These are phyloP conservation scores for Drosophila longiperda DNA, from an alignment of 2,888 invertebrate species.

Conservation along the genomic window DNA sequence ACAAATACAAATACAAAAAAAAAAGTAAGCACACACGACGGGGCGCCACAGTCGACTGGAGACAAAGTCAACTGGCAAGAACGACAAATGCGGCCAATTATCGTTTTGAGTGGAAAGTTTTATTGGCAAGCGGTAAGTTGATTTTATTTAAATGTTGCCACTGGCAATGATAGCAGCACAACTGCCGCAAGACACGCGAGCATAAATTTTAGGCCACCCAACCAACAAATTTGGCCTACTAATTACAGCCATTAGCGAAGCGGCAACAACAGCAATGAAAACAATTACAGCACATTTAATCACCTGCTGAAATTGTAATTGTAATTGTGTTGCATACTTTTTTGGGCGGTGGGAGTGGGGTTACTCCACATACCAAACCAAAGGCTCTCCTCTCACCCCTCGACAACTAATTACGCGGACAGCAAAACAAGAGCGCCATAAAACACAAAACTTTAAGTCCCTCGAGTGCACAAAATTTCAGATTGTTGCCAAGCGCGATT, in stretches of 20 bases:
- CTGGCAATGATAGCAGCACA: slow-evolving; percentile 48
- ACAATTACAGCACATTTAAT: slow-evolving; percentile 84
- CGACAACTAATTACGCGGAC: slow-evolving; percentile 54
- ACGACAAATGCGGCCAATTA: slow-evolving; percentile 76
- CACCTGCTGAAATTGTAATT: slow-evolving; percentile 84
- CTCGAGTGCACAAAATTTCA: slow-evolving; percentile 19
- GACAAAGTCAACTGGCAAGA: slow-evolving; percentile 58
- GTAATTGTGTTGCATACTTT: slow-evolving; percentile 82
- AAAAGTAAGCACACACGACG: slow-evolving; percentile 9
- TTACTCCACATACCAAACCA: slow-evolving; percentile 7
- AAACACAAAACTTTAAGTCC: slow-evolving; percentile 40
- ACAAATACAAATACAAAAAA: neutral
- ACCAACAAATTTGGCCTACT: slow-evolving; percentile 59
- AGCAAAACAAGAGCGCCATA: slow-evolving; percentile 35
- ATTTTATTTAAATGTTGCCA: slow-evolving; percentile 76
- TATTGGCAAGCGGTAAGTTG: slow-evolving; percentile 63
- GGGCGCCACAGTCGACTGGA: slow-evolving; percentile 32
- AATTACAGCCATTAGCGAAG: slow-evolving; percentile 76
- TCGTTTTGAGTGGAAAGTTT: slow-evolving; percentile 80
- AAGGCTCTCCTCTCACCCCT: slow-evolving; percentile 13
- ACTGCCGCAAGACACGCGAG: slow-evolving; percentile 66
- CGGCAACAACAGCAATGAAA: slow-evolving; percentile 70
- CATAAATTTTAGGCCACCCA: slow-evolving; percentile 65
- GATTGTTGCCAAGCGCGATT: slow-evolving; percentile 70
- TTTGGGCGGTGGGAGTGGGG: slow-evolving; percentile 16